Conservation (phyloP, 2,888 invertebrate species). For the Andrena marginata region DNA sequence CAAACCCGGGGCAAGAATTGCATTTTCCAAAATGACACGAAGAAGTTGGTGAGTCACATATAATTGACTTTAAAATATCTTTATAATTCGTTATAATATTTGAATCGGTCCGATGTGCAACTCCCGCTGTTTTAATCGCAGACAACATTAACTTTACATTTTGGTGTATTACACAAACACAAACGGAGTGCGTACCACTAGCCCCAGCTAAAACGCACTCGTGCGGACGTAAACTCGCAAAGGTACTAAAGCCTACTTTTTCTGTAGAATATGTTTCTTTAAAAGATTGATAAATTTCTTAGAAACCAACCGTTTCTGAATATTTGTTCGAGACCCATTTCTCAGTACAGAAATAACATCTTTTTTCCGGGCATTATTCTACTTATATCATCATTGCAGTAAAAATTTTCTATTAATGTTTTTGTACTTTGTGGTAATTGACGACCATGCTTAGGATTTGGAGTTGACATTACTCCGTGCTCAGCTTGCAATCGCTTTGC, state of each 20-base stretch:
- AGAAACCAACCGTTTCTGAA: neutral
- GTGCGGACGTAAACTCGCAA: too few species aligned
- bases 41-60: neutral
- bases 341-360: neutral
- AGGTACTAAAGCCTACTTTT: too few species aligned
- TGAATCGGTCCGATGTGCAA: neutral
- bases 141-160: too few species aligned
- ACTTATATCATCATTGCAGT: slow-evolving; percentile 1
- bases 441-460: neutral
- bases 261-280: too few species aligned
- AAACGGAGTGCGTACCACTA: too few species aligned
- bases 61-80: neutral
- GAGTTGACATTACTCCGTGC: neutral
- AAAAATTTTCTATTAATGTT: neutral
- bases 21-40: too few species aligned
- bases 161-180: neutral
- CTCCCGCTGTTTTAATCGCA: neutral
- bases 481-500: neutral
- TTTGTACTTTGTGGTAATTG: neutral
- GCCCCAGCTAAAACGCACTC: too few species aligned
- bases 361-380: neutral
- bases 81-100: neutral
- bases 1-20: neutral
- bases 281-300: too few species aligned
- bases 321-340: neutral